These are phyloP conservation scores for Drosophila algonquin DNA, from an alignment of 2,888 invertebrate species.

Conservation along the genomic window DNA sequence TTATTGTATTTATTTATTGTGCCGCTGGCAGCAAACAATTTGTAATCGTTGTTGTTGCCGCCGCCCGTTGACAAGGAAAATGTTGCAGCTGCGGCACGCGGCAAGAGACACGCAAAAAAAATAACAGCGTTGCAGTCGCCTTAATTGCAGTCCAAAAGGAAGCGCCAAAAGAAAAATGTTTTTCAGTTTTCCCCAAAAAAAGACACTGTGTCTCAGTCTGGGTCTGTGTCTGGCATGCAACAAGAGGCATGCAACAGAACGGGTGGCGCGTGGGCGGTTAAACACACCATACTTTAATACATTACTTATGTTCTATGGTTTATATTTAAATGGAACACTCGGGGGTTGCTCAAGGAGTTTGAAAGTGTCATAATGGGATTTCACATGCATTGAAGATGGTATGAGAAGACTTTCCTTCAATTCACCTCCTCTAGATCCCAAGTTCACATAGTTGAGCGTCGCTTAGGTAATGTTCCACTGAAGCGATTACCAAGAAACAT, in stretches of 20 bases:
- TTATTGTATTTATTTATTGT: slow-evolving; percentile 62
- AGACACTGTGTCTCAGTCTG: too few relatives aligned
- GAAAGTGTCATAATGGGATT: too few relatives aligned
- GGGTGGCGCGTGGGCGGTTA: slow-evolving; percentile 21
- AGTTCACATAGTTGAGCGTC: too few relatives aligned
- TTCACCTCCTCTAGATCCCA: too few relatives aligned
- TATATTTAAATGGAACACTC: too few relatives aligned
- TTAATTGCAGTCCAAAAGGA: slow-evolving; percentile 44
- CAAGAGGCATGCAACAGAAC: background rate
- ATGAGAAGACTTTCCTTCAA: too few relatives aligned
- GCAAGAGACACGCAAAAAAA: slow-evolving; percentile 5
- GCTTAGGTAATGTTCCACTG: too few relatives aligned
- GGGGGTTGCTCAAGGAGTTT: background rate
- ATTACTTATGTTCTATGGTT: slow-evolving; percentile 24
- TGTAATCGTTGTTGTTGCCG: slow-evolving; percentile 64
- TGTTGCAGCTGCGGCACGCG: slow-evolving; percentile 70
- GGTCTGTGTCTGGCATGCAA: too few relatives aligned
- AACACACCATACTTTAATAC: slow-evolving; percentile 28
- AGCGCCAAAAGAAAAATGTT: slow-evolving; percentile 30
- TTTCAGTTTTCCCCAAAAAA: background rate
- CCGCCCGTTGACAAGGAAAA: slow-evolving; percentile 67
- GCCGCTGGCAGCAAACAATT: slow-evolving; percentile 62
- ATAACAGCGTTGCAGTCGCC: slow-evolving; percentile 18
- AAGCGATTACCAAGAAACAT: too few relatives aligned
- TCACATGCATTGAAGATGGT: too few relatives aligned